Conservation (phyloP, 2,113 vertebrate genomes). For the Chaetops frenatus region DNA sequence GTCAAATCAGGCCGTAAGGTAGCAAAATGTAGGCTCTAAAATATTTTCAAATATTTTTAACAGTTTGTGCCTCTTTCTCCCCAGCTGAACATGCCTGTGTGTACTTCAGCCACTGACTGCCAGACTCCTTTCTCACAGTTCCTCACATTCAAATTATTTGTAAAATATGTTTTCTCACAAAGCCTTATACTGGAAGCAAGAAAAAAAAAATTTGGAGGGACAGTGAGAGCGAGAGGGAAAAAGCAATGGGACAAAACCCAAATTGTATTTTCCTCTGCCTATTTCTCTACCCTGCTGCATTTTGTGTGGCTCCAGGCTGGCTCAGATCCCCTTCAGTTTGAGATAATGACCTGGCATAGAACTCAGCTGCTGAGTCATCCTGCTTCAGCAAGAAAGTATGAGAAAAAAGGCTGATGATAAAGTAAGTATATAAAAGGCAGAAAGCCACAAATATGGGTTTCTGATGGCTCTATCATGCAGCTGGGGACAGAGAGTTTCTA, state of each 20-base stretch:
- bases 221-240: neutral
- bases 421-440: neutral
- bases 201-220: neutral
- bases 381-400: neutral
- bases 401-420: neutral
- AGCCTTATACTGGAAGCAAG: neutral
- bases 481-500: neutral
- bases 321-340: neutral
- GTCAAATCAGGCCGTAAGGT: neutral
- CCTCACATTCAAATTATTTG: neutral
- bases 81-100: neutral
- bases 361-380: neutral
- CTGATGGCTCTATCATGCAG: fast-evolving
- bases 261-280: neutral
- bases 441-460: neutral
- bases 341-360: neutral
- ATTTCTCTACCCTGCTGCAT: neutral
- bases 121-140: neutral
- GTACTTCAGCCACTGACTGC: neutral
- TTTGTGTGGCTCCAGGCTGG: neutral
- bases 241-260: neutral
- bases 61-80: neutral
- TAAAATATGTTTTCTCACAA: neutral
- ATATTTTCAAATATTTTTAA: neutral
- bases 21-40: neutral